Percentiles rank a stretch among this genome's conserved stretches.
Evolutionary conservation across 2,797 vertebrate genomes (phyloP).

Genomic region (Pangasius larnaudii): DNA sequence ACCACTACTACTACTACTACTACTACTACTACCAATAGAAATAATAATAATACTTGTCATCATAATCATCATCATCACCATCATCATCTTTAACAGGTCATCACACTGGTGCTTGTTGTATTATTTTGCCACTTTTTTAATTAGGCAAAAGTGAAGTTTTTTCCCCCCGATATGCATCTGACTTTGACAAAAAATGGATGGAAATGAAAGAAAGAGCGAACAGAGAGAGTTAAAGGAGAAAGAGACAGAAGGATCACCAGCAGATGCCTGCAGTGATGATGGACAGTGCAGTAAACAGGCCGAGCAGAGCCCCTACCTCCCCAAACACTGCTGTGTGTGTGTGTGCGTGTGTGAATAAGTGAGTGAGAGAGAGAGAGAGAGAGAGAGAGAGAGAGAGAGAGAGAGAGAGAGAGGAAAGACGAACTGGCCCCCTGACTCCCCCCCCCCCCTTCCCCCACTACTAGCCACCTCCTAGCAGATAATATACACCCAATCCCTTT

Average conservation of each 20-base stretch:
- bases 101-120: background rate
- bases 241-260: constrained; percentile 42
- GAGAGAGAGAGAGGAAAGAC: constrained; percentile 71
- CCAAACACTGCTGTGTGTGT: constrained; percentile 64
- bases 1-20: background rate
- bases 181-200: too few relatives aligned
- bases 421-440: constrained; percentile 66
- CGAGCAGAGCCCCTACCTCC: constrained; percentile 74
- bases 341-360: constrained; percentile 44
- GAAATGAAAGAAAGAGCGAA: constrained; percentile 18
- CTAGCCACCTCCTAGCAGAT: constrained; percentile 77
- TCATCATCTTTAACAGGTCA: background rate
- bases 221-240: constrained; percentile 19
- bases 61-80: background rate
- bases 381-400: constrained; percentile 33
- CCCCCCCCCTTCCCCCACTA: constrained; percentile 1
- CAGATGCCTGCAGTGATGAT: constrained; percentile 72
- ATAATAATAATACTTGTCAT: background rate
- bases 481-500: constrained; percentile 79
- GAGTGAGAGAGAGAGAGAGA: background rate
- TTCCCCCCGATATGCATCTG: background rate
- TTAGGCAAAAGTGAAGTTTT: background rate
- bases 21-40: background rate
- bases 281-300: constrained; percentile 77
- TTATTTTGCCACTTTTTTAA: background rate